Evolutionary conservation across 1,140 invertebrate genomes (phyloP).

Genomic region (Caenorhabditis brenneri): DNA sequence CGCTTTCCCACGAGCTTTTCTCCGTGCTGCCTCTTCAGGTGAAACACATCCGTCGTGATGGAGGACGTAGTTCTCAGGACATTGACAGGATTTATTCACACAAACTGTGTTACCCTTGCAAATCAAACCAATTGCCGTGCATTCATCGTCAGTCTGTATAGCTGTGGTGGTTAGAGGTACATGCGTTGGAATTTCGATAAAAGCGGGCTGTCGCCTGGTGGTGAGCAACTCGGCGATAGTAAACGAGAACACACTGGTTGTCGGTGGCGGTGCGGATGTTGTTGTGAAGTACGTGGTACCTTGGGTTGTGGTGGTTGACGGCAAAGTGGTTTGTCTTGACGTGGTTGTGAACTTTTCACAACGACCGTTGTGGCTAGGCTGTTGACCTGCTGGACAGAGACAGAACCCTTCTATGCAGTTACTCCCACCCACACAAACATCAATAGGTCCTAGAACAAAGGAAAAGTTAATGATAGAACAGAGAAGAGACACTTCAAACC

Average conservation of each 20-base stretch:
- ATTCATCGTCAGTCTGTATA: constrained; percentile 57
- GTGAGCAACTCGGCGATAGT: constrained; percentile 1
- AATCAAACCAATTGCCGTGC: constrained; percentile 57
- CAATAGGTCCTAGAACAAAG: constrained; percentile 62
- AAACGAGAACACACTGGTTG: constrained; percentile 37
- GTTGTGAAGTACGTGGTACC: constrained; percentile 36
- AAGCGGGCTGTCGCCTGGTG: constrained; percentile 25
- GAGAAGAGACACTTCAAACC: constrained; percentile 37
- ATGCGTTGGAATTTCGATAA: constrained; percentile 33
- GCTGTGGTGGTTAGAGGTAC: constrained; percentile 8
- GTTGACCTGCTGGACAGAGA: constrained; percentile 66
- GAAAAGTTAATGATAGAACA: constrained; percentile 26
- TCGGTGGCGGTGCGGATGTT: background rate
- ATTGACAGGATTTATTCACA: constrained; percentile 63
- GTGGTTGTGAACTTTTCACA: constrained; percentile 54
- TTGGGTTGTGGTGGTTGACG: background rate
- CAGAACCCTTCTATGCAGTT: constrained; percentile 65
- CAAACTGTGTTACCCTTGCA: constrained; percentile 64
- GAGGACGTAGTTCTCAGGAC: constrained; percentile 57
- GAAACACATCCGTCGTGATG: constrained; percentile 64
- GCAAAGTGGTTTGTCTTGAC: constrained; percentile 28
- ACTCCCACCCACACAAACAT: constrained; percentile 65
- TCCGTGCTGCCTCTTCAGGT: constrained; percentile 27
- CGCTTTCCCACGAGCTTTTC: constrained; percentile 45
- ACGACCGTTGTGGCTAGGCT: constrained; percentile 43